Evolutionary conservation across 2,797 vertebrate species (phyloP).

Genomic region (Poeciliopsis infans): DNA sequence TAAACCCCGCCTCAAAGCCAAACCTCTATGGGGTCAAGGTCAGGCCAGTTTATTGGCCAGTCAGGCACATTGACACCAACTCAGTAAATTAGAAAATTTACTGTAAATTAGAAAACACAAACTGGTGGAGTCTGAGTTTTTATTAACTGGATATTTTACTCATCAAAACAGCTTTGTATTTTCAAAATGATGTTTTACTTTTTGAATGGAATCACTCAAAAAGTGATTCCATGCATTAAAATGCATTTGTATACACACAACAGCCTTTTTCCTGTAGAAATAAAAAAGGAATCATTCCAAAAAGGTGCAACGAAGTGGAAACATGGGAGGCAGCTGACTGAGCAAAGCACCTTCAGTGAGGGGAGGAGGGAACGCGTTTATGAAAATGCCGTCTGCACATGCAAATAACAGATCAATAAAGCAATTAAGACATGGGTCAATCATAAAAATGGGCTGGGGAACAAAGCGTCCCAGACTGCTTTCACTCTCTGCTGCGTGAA

Average conservation of each 20-base stretch:
- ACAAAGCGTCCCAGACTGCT: conserved; percentile 49
- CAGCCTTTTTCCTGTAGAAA: neutral
- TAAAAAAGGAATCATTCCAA: neutral
- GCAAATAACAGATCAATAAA: conserved; percentile 73
- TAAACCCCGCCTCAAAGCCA: neutral
- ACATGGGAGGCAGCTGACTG: conserved; percentile 23
- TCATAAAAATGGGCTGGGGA: conserved; percentile 61
- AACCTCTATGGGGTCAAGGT: neutral
- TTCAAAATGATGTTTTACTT: neutral
- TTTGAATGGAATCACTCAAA: neutral
- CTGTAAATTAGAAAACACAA: too few species aligned
- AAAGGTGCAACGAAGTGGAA: conserved; percentile 26
- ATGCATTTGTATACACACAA: neutral
- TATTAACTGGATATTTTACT: neutral
- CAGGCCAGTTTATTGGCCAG: neutral
- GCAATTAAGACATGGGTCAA: conserved; percentile 68
- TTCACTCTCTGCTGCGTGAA: conserved; percentile 73
- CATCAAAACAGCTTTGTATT: neutral
- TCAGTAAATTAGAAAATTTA: too few species aligned
- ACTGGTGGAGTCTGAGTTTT: neutral
- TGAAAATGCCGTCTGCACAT: conserved; percentile 61
- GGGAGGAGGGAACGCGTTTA: conserved; percentile 45
- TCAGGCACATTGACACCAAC: neutral
- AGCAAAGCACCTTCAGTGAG: conserved; percentile 49
- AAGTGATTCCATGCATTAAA: neutral